Evolutionary conservation across 2,797 vertebrate species (phyloP).

Genomic region (Pantherophis alleghaniensis): DNA sequence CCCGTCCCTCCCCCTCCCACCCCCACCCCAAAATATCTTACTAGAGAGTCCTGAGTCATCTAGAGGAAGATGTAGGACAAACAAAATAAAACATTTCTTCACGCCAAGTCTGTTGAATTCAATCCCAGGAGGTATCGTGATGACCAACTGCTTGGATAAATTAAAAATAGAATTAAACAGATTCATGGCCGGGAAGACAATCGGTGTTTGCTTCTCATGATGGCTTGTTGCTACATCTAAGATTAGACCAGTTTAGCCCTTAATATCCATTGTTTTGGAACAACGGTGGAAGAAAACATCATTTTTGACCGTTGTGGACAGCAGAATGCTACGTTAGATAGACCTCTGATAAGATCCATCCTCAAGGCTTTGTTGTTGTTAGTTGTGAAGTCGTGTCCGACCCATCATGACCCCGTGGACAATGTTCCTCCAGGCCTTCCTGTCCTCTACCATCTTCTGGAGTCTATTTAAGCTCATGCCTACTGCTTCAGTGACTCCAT

Average conservation of each 20-base stretch:
- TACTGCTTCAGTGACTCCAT: no score
- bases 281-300: neutral
- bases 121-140: neutral
- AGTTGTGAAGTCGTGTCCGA: no score
- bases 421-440: no score
- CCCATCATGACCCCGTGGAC: no score
- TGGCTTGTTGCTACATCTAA: neutral
- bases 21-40: neutral
- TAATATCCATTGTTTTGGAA: neutral
- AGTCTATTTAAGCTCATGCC: no score
- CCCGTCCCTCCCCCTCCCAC: fast-evolving
- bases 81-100: neutral
- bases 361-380: neutral
- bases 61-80: neutral
- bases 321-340: neutral
- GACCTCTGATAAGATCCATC: neutral
- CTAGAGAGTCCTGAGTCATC: neutral
- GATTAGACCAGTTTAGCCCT: neutral
- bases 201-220: neutral
- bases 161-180: neutral
- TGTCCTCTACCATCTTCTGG: no score
- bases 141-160: neutral
- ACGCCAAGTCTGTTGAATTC: neutral
- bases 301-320: neutral
- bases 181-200: neutral